A percentile compares a stretch with the other conserved stretches of the same genome.
These are phyloP conservation scores for Syngnathus acus DNA, from an alignment of 2,797 vertebrate species.

Conservation along the genomic window DNA sequence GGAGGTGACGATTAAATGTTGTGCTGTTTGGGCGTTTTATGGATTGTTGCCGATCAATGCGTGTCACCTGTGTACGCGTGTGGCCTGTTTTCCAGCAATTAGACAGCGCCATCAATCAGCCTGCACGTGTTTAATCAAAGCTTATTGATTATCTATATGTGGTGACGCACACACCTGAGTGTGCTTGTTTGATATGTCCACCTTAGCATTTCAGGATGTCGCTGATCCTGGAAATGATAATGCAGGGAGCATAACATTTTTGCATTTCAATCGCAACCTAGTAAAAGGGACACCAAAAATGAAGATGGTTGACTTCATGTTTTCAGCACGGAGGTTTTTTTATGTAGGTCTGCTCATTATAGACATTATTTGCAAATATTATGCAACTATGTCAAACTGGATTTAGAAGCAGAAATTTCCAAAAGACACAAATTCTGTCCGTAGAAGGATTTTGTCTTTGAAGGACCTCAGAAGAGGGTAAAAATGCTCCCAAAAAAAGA, in stretches of 20 bases:
- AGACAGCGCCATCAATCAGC: constrained; percentile 1
- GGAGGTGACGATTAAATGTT: neutral
- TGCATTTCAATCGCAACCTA: neutral
- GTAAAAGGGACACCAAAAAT: no score
- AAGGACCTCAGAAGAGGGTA: no score
- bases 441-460: no score
- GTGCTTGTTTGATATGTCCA: neutral
- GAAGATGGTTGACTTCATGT: no score
- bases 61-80: neutral
- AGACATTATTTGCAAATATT: neutral
- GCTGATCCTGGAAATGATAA: neutral
- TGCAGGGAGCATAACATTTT: no score
- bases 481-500: no score
- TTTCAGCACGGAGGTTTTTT: neutral
- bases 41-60: neutral
- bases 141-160: neutral
- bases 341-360: neutral
- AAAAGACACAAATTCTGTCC: no score
- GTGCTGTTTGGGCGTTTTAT: neutral
- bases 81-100: neutral
- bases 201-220: neutral
- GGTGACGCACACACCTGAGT: neutral
- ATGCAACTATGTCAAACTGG: no score
- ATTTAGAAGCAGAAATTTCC: no score
- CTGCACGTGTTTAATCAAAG: neutral